Percentiles rank a stretch among this genome's conserved stretches.
Evolutionary conservation across 2,888 invertebrate species (phyloP).

Genomic region (Acleris sparsana): DNA sequence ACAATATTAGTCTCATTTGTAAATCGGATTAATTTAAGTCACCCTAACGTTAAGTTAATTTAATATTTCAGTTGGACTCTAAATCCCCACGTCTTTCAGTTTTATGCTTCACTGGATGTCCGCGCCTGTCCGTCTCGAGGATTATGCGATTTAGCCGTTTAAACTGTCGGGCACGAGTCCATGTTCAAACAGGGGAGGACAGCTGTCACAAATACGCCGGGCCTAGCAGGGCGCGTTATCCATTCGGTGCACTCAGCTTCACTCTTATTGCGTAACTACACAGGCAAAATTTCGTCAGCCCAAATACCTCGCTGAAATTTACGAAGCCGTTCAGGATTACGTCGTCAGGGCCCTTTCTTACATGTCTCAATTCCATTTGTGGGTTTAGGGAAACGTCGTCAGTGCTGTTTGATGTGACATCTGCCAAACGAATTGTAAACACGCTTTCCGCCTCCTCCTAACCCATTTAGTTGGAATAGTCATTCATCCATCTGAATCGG

Average conservation of each 20-base stretch:
- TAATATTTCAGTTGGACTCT: constrained; percentile 22
- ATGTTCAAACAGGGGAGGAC: constrained; percentile 64
- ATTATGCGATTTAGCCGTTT: constrained; percentile 76
- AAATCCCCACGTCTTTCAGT: constrained; percentile 49
- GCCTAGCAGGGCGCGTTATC: constrained; percentile 42
- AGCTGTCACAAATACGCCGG: constrained; percentile 57
- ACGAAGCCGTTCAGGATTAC: constrained; percentile 42
- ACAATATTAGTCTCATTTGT: no score
- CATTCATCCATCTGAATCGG: constrained; percentile 22
- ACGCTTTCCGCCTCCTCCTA: constrained; percentile 11
- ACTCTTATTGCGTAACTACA: constrained; percentile 44
- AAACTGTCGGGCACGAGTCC: constrained; percentile 59
- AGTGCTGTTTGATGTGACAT: constrained; percentile 30
- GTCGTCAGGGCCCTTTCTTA: constrained; percentile 21
- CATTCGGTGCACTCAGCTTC: constrained; percentile 37
- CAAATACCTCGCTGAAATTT: constrained; percentile 42
- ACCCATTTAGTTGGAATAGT: constrained; percentile 10
- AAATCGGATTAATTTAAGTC: constrained; percentile 43
- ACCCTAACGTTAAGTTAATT: constrained; percentile 35
- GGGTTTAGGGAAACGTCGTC: constrained; percentile 8
- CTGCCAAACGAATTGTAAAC: constrained; percentile 27
- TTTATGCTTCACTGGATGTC: constrained; percentile 59
- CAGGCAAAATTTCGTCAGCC: constrained; percentile 43
- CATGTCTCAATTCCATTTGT: constrained; percentile 23
- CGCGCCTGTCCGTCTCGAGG: constrained; percentile 64